Evolutionary conservation across 2,888 invertebrate species (phyloP).

Genomic region (Trachelus iudaicus): DNA sequence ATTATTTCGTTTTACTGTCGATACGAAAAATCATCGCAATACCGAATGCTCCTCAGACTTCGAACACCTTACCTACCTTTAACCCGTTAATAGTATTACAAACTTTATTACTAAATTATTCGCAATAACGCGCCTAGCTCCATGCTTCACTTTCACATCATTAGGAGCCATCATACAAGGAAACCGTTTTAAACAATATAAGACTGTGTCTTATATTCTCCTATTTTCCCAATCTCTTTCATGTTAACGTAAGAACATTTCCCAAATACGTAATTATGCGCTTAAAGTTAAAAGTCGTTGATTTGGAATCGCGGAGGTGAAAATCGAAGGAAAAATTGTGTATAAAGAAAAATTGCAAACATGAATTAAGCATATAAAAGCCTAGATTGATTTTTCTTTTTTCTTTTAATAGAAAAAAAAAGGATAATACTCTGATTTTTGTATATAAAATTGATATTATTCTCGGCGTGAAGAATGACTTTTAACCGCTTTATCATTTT

Average conservation of each 20-base stretch:
- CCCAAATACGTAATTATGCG: not conserved
- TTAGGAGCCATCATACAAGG: not conserved
- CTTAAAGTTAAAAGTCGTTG: not conserved
- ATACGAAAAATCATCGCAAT: constrained; percentile 1
- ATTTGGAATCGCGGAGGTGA: not conserved
- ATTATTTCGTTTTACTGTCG: not conserved
- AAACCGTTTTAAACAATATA: not conserved
- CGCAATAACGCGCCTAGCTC: constrained; percentile 19
- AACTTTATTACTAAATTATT: constrained; percentile 22
- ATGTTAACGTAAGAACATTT: not conserved
- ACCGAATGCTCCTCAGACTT: not conserved
- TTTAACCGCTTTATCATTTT: constrained; percentile 17
- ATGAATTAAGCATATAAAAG: not conserved
- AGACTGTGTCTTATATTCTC: not conserved
- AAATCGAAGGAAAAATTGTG: not conserved
- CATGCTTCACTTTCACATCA: not conserved
- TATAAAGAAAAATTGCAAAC: not conserved
- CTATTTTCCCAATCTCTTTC: not conserved
- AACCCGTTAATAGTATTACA: constrained; percentile 38
- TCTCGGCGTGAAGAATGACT: constrained; percentile 22
- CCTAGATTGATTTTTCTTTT: constrained; percentile 12
- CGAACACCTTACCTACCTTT: not conserved
- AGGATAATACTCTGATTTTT: constrained; percentile 57
- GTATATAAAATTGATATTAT: constrained; percentile 35
- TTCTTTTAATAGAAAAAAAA: constrained; percentile 41